These are phyloP conservation scores for Pseudomyrmex dendroicus DNA, from an alignment of 1,140 invertebrate species.

Conservation along the genomic window DNA sequence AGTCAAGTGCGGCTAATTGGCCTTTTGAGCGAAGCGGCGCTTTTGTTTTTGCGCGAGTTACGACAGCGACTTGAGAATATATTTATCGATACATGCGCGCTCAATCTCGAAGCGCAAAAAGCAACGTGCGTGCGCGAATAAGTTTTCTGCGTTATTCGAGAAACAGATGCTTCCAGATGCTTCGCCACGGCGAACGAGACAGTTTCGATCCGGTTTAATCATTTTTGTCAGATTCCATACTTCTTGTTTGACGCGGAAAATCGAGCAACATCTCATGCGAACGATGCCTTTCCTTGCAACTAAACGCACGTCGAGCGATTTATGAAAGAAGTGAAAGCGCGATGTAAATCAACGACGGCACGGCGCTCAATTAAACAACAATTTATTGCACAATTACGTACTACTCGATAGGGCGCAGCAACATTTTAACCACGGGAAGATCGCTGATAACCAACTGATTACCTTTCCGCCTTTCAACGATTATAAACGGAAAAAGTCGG, in stretches of 20 bases:
- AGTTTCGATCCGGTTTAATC: slow-evolving; percentile 40
- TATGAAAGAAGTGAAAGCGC: slow-evolving; percentile 71
- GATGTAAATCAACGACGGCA: slow-evolving; percentile 67
- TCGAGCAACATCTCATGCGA: slow-evolving; percentile 21
- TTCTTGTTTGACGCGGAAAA: slow-evolving; percentile 44
- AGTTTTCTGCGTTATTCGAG: slow-evolving; percentile 14
- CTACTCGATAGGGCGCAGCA: slow-evolving; percentile 30
- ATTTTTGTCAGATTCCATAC: slow-evolving; percentile 11
- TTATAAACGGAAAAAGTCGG: slow-evolving; percentile 17
- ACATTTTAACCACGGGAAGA: slow-evolving; percentile 53
- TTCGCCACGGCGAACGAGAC: neutral
- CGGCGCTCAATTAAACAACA: slow-evolving; percentile 68
- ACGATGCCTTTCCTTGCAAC: slow-evolving; percentile 23
- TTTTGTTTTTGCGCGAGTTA: slow-evolving; percentile 17
- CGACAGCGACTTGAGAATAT: slow-evolving; percentile 5
- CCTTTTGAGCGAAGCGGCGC: neutral
- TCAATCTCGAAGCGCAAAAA: slow-evolving; percentile 18
- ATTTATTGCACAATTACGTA: slow-evolving; percentile 72
- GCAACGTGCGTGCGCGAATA: neutral
- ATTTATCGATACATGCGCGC: slow-evolving; percentile 17
- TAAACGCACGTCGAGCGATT: slow-evolving; percentile 57
- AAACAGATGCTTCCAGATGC: neutral
- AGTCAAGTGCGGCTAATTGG: slow-evolving; percentile 22
- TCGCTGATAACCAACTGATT: slow-evolving; percentile 39
- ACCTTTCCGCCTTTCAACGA: slow-evolving; percentile 40